Base-by-base conservation (phyloP, 2,888 invertebrate species). In the Caprella mutica region DNA sequence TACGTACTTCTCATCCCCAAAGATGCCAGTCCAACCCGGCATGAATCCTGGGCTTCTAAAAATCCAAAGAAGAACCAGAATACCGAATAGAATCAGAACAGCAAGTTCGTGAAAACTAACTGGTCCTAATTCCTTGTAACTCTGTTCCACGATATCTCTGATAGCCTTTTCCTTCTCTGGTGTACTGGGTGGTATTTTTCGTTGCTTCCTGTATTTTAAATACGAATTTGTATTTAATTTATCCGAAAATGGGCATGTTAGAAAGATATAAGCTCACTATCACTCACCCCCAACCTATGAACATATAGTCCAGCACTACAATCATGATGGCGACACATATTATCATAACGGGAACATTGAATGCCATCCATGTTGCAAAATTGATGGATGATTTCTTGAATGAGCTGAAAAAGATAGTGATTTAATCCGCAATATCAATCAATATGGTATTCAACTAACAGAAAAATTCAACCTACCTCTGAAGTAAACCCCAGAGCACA, bases 31-130 rank as follows among this genome's bases (percentile, higher is more conserved):
- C 91, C 93, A 93, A 1, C 93, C 93, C 0, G 77, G 76, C 68
- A 90, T 83, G 72, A 92, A 87, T 61, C 88, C 86, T 0, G 93
- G 93, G 63, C 83, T 83, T 50, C 92, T 80, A 72, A 91, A 86
- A 72, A 93, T 86, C 84, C 92, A 94, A 67, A 93, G 77, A 54
- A 85, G 69, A 12, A 93, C 84, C 6, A 91, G 82, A 9, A 84
- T 65, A 26, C 85, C 71, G 72, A 94, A 94, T 53, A 67, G 48
- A 26, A 44, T 5, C 26, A 38, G 17, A 29, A 87, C 84, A 52
- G 78, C 76, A 71, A 61, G 62, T 72, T 90, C 88, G 66, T 88
- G 86, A 75, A 84, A 84, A 14, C 80, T 80, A 70, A 86, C 80
- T 0, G 83, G 83, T 35, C 91, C 91, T 50, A 91, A 77, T 66